These are phyloP conservation scores for Athene cunicularia DNA, from an alignment of 2,113 vertebrate species.

Conservation along the genomic window DNA sequence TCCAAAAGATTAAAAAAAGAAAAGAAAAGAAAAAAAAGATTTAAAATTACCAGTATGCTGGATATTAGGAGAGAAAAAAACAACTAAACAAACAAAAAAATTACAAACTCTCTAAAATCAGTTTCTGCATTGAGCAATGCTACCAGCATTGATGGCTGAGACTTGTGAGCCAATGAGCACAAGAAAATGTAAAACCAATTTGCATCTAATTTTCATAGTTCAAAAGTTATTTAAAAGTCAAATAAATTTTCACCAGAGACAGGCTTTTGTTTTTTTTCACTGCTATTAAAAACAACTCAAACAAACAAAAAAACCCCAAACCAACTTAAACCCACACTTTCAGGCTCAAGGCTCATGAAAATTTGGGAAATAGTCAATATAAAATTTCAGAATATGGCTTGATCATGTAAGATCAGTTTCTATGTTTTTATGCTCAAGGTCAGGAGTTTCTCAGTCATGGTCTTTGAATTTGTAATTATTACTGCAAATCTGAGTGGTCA, in stretches of 20 bases:
- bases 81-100: neutral
- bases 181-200: neutral
- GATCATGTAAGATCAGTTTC: neutral
- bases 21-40: no score
- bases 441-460: neutral
- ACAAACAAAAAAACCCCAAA: no score
- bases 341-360: neutral
- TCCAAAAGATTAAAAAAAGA: no score
- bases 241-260: neutral
- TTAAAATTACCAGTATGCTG: neutral
- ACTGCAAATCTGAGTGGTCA: neutral
- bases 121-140: neutral
- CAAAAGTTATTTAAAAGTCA: neutral
- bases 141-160: neutral
- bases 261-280: rapidly evolving
- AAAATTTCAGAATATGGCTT: neutral
- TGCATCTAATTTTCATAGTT: neutral
- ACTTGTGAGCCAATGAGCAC: neutral
- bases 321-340: neutral
- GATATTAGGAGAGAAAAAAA: neutral
- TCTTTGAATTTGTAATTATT: neutral
- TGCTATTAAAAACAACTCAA: neutral
- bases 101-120: neutral
- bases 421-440: neutral
- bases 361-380: neutral